Percentiles rank a stretch among this genome's conserved stretches.
Conservation (phyloP, 2,797 vertebrate species). For the Paratrypauchen microcephalus region DNA sequence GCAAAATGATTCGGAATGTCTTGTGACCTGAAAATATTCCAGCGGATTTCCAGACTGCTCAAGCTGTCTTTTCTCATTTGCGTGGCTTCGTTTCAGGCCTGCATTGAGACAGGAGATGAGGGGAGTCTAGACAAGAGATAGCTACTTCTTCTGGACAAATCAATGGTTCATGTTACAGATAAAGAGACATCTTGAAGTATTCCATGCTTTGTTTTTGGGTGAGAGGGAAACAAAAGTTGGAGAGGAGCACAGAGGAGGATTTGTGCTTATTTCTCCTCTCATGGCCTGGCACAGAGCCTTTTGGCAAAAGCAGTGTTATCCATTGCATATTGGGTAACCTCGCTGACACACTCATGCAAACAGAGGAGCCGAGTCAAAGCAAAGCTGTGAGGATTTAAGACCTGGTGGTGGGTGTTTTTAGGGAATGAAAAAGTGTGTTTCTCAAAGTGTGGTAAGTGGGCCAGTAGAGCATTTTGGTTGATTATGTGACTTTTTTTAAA, state of each 20-base stretch:
- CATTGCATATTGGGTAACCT: slow-evolving; percentile 57
- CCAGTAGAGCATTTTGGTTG: neutral
- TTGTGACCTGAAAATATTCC: slow-evolving; percentile 47
- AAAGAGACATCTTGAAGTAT: slow-evolving; percentile 21
- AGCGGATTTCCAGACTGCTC: slow-evolving; percentile 54
- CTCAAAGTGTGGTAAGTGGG: neutral
- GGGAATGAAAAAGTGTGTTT: neutral
- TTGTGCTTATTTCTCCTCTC: slow-evolving; percentile 46
- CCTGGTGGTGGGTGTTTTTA: slow-evolving; percentile 10
- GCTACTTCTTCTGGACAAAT: neutral
- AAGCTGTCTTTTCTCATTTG: slow-evolving; percentile 53
- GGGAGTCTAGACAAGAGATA: slow-evolving; percentile 31
- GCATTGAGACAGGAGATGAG: slow-evolving; percentile 40
- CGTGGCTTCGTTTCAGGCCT: slow-evolving; percentile 42
- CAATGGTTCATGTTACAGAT: neutral
- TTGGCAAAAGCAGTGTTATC: slow-evolving; percentile 58
- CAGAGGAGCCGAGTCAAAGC: slow-evolving; percentile 43
- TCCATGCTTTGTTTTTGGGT: slow-evolving; percentile 36
- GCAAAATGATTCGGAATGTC: slow-evolving; percentile 48
- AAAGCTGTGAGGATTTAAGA: slow-evolving; percentile 48
- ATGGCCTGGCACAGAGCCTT: slow-evolving; percentile 58
- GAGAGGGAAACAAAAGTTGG: slow-evolving; percentile 36
- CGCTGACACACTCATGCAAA: slow-evolving; percentile 31
- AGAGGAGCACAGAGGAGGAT: slow-evolving; percentile 49
- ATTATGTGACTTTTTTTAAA: neutral